These are phyloP conservation scores for Epinotia brunnichana DNA, from an alignment of 2,888 invertebrate species.

Conservation along the genomic window DNA sequence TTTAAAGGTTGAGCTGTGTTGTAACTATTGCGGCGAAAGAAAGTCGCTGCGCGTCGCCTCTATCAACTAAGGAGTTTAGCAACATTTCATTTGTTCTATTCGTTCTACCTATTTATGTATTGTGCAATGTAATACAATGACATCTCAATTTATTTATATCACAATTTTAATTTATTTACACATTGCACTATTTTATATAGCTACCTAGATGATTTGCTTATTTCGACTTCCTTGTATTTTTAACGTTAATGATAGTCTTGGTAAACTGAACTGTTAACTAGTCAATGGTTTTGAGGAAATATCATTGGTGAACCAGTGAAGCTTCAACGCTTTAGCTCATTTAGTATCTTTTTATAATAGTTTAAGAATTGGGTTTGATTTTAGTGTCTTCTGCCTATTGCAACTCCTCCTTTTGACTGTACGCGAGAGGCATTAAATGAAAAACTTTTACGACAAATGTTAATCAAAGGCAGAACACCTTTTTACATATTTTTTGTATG, in stretches of 20 bases:
- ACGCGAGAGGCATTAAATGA: conserved; percentile 63
- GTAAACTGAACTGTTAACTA: conserved; percentile 64
- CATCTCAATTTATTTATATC: conserved; percentile 37
- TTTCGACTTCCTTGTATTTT: conserved; percentile 40
- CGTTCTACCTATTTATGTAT: conserved; percentile 49
- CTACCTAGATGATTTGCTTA: conserved; percentile 26
- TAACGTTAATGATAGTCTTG: conserved; percentile 51
- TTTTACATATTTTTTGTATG: conserved; percentile 45
- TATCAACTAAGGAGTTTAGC: conserved; percentile 65
- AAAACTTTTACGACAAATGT: conserved; percentile 55
- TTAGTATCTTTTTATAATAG: conserved; percentile 61
- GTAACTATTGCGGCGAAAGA: conserved; percentile 42
- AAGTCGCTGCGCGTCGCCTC: conserved; percentile 43
- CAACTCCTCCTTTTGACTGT: conserved; percentile 29
- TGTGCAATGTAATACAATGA: conserved; percentile 52
- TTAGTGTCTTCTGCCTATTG: conserved; percentile 57
- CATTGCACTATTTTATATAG: conserved; percentile 52
- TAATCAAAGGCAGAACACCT: conserved; percentile 57
- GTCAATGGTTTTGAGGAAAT: conserved; percentile 73
- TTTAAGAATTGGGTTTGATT: conserved; percentile 58
- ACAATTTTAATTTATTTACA: conserved; percentile 46
- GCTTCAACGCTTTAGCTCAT: conserved; percentile 67
- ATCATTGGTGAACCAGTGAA: conserved; percentile 62
- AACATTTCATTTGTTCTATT: conserved; percentile 61
- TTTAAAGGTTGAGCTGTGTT: conserved; percentile 65